Evolutionary conservation across 2,888 invertebrate genomes (phyloP).

Genomic region (Nemurella pictetii): DNA sequence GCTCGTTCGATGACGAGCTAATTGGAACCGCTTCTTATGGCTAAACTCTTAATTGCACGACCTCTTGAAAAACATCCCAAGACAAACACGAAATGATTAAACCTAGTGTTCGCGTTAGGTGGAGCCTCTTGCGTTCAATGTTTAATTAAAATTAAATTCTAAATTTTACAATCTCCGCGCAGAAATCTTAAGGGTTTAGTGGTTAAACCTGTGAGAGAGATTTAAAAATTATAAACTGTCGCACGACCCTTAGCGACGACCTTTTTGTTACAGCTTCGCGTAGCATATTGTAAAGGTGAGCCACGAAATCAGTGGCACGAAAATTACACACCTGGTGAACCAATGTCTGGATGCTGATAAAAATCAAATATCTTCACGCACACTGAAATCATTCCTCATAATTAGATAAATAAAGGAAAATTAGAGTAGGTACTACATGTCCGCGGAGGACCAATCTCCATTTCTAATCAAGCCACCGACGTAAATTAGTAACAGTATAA

Average conservation of each 20-base stretch:
- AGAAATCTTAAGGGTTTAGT: not conserved
- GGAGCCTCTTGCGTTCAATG: not conserved
- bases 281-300: not conserved
- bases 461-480: not conserved
- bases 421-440: no score
- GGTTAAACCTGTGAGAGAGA: not conserved
- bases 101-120: not conserved
- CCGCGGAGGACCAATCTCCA: not conserved
- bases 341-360: no score
- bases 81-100: slow-evolving; percentile 2
- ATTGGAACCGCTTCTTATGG: slow-evolving; percentile 24
- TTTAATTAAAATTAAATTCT: not conserved
- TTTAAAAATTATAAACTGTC: not conserved
- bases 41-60: slow-evolving; percentile 30
- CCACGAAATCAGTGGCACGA: not conserved
- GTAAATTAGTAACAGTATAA: not conserved
- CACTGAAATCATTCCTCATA: not conserved
- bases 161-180: not conserved
- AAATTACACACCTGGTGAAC: not conserved
- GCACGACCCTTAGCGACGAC: not conserved
- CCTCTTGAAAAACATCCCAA: slow-evolving; percentile 6
- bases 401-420: no score
- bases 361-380: not conserved
- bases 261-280: not conserved
- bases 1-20: slow-evolving; percentile 24